phyloP scores from a whole-genome alignment of 2,797 vertebrate species.

The Lithobates pipiens region DNA sequence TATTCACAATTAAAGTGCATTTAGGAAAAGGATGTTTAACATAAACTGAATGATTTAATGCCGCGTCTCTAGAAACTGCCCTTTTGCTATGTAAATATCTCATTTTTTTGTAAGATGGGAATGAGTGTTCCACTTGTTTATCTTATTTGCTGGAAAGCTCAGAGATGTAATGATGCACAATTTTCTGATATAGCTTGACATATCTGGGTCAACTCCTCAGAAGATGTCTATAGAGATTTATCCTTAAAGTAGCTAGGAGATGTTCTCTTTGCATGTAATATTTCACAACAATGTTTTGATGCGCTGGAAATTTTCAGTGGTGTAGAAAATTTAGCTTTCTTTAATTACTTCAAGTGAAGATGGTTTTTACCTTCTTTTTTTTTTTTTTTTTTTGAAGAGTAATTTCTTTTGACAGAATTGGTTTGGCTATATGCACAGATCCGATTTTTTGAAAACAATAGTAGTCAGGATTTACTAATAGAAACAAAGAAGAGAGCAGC shows the following conservation, averaged over 20 bases:
- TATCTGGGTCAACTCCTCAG: slow-evolving; percentile 71
- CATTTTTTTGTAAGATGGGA: slow-evolving; percentile 65
- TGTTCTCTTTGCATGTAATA: slow-evolving; percentile 63
- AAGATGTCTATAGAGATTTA: slow-evolving; percentile 71
- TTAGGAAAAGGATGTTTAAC: slow-evolving; percentile 1
- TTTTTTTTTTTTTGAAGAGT: no score
- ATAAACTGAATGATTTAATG: slow-evolving; percentile 23
- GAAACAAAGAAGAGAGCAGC: no score
- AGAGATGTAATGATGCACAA: slow-evolving; percentile 68
- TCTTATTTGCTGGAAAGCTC: slow-evolving; percentile 65
- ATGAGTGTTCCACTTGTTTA: slow-evolving; percentile 64
- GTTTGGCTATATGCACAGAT: no score
- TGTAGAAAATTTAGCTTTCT: no score
- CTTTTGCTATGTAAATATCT: slow-evolving; percentile 67
- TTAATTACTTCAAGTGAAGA: no score
- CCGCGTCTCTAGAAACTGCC: background rate
- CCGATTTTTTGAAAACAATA: no score
- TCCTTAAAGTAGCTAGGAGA: slow-evolving; percentile 70
- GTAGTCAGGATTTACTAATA: no score
- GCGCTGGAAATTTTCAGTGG: background rate
- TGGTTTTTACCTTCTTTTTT: no score
- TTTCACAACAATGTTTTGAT: background rate
- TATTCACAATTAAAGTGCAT: background rate
- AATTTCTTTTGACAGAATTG: no score
- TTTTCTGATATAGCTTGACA: slow-evolving; percentile 72